Evolutionary conservation across 2,113 vertebrate genomes (phyloP).

Genomic region (Taxidea taxus): DNA sequence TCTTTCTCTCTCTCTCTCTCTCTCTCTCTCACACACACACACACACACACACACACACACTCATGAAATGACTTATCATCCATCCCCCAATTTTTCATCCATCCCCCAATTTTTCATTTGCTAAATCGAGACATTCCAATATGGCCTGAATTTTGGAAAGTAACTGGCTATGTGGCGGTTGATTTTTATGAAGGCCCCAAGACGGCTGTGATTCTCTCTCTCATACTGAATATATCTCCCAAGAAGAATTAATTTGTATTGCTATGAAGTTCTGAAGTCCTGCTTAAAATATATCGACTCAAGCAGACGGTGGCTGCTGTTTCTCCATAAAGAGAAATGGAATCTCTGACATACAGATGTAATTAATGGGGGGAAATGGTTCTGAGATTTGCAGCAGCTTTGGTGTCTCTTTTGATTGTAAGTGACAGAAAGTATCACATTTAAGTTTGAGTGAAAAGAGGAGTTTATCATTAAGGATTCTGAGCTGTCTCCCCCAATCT

Average conservation of each 20-base stretch:
- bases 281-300: neutral
- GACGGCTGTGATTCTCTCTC: neutral
- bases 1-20: neutral
- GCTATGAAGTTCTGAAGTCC: slow-evolving; percentile 45
- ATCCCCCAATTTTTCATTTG: neutral
- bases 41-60: neutral
- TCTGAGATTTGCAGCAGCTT: neutral
- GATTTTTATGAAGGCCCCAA: neutral
- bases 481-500: rapidly evolving
- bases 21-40: neutral
- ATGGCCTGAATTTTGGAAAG: neutral
- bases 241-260: slow-evolving; percentile 40
- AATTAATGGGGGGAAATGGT: neutral
- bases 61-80: neutral
- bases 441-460: neutral
- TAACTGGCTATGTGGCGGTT: neutral
- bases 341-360: neutral
- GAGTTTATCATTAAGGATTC: neutral
- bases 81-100: neutral
- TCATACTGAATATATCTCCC: neutral
- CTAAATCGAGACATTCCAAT: neutral
- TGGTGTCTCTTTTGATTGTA: neutral
- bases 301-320: slow-evolving; percentile 15
- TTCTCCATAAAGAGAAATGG: neutral
- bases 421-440: neutral